A percentile compares a stretch with the other conserved stretches of the same genome.
phyloP scores from a whole-genome alignment of 64 coral and sea anemone genomes.

The Catalaphyllia jardinei region DNA sequence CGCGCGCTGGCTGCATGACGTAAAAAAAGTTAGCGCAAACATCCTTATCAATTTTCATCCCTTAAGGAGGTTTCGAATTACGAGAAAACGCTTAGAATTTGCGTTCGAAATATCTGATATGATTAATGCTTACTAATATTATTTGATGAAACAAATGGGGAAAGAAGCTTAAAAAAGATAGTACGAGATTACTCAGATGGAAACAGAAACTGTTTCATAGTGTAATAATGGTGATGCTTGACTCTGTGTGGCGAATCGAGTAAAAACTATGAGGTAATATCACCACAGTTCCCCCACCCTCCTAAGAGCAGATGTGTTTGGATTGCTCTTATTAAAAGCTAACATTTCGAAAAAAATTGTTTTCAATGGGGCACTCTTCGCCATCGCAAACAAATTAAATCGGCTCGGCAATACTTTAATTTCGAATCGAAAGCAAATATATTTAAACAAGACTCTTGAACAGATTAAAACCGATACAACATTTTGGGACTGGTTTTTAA shows the following conservation, averaged over 20 bases:
- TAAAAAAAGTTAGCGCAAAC: no score
- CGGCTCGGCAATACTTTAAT: not conserved
- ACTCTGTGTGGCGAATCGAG: not conserved
- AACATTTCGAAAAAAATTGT: not conserved
- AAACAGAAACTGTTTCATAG: not conserved
- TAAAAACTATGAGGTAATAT: not conserved
- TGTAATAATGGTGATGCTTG: not conserved
- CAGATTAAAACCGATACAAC: not conserved
- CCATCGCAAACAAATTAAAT: not conserved
- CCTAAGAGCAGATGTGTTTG: not conserved
- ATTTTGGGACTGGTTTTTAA: not conserved
- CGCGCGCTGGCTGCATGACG: no score
- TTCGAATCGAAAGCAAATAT: slow-evolving; percentile 22
- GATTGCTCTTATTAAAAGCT: slow-evolving; percentile 11
- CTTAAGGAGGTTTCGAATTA: no score
- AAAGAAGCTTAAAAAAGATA: no score
- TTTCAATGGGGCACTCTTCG: not conserved
- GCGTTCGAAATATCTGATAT: no score
- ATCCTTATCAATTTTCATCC: no score
- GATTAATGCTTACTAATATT: no score
- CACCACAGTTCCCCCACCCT: not conserved
- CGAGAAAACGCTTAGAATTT: no score
- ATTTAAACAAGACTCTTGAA: not conserved
- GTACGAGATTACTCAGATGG: not conserved
- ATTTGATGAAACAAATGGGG: no score